These are phyloP conservation scores for Phalacrocorax pelagicus DNA, from an alignment of 2,113 vertebrate species.

Conservation along the genomic window DNA sequence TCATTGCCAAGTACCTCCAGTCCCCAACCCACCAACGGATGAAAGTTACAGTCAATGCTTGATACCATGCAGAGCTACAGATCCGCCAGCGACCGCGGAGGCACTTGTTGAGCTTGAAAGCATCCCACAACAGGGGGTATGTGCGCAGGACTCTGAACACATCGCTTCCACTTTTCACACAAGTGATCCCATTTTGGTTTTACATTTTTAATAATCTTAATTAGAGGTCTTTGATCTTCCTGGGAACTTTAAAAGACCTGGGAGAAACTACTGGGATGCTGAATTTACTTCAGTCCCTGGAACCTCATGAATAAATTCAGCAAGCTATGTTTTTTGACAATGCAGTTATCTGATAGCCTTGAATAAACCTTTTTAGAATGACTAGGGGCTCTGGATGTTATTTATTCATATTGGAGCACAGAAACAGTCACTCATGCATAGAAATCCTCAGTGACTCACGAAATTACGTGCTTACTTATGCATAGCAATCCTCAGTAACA, in stretches of 20 bases:
- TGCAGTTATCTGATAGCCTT: slow-evolving; percentile 49
- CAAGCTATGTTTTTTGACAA: background rate
- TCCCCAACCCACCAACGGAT: rapidly evolving
- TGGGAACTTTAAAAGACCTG: background rate
- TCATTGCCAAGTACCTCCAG: background rate
- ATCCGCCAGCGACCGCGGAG: rapidly evolving
- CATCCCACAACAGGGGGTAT: background rate
- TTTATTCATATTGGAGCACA: slow-evolving; percentile 36
- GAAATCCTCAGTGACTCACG: slow-evolving; percentile 14
- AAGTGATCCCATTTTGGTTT: background rate
- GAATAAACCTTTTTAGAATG: slow-evolving; percentile 56
- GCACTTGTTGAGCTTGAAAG: background rate
- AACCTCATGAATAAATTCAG: slow-evolving; percentile 18
- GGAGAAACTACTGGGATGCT: background rate
- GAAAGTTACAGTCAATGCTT: background rate
- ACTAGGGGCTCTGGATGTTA: slow-evolving; percentile 18
- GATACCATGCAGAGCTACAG: rapidly evolving
- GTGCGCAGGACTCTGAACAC: background rate
- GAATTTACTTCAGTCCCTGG: background rate
- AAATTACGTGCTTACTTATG: background rate
- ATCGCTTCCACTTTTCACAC: background rate
- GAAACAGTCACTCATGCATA: slow-evolving; percentile 13
- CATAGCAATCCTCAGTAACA: slow-evolving; percentile 6
- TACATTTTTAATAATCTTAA: background rate
- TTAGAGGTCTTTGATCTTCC: background rate